Evolutionary conservation across 2,113 vertebrate genomes (phyloP).

Genomic region (Sciurus niger): DNA sequence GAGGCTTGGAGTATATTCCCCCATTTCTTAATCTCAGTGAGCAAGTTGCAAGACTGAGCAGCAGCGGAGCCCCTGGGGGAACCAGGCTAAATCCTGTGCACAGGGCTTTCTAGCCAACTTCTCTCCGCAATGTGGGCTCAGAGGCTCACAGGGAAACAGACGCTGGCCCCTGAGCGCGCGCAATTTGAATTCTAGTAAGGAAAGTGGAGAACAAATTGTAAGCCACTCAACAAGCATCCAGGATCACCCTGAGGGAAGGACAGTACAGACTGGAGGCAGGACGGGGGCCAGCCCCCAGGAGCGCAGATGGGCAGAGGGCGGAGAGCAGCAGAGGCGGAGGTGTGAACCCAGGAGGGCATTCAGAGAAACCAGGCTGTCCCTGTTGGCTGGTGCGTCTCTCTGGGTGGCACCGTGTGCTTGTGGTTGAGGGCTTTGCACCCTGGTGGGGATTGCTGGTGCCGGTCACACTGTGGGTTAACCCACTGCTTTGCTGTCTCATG

Average conservation of each 20-base stretch:
- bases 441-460: neutral
- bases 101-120: no score
- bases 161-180: rapidly evolving
- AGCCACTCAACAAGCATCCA: no score
- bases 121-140: rapidly evolving
- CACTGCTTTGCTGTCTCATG: rapidly evolving
- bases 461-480: rapidly evolving
- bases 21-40: neutral
- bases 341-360: neutral
- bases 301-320: neutral
- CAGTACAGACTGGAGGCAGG: no score
- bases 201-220: neutral
- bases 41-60: neutral
- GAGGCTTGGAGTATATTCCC: neutral
- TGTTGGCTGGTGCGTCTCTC: no score
- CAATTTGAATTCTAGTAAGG: neutral
- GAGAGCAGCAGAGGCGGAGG: neutral
- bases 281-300: no score
- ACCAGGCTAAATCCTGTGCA: rapidly evolving
- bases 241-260: no score
- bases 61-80: no score
- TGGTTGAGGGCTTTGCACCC: rapidly evolving
- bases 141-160: neutral
- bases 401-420: neutral
- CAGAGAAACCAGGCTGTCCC: rapidly evolving